Conservation (phyloP, 1,140 invertebrate species). For the Listronotus oregonensis region DNA sequence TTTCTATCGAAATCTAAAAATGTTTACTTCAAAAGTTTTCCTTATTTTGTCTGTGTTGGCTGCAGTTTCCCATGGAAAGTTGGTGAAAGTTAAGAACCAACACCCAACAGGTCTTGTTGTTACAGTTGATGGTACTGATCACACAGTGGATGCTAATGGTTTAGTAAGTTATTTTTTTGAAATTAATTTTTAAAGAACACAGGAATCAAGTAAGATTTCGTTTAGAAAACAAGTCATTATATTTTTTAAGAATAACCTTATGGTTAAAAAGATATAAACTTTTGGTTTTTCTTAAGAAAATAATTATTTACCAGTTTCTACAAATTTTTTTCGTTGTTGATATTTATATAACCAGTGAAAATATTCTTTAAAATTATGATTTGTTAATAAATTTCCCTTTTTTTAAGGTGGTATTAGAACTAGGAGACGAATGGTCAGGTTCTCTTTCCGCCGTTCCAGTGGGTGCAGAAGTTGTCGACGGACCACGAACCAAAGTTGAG, state of each 20-base stretch:
- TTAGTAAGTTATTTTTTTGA: slow-evolving; percentile 7
- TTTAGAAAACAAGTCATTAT: too few species aligned
- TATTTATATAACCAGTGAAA: neutral
- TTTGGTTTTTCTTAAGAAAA: too few species aligned
- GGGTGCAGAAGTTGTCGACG: slow-evolving; percentile 20
- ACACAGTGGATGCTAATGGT: slow-evolving; percentile 1
- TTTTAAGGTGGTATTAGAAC: slow-evolving; percentile 17
- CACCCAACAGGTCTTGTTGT: neutral
- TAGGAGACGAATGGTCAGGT: slow-evolving; percentile 24
- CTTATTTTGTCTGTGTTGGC: neutral
- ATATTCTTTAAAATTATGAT: neutral
- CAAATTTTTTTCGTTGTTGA: too few species aligned
- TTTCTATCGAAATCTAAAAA: too few species aligned
- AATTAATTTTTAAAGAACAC: neutral
- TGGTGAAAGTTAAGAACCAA: slow-evolving; percentile 15
- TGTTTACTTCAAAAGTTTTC: neutral
- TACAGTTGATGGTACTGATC: neutral
- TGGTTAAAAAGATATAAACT: too few species aligned
- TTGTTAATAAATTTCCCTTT: neutral
- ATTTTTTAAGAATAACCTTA: too few species aligned
- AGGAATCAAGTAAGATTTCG: neutral
- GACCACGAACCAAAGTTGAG: slow-evolving; percentile 24
- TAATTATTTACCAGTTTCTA: too few species aligned
- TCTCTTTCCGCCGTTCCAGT: slow-evolving; percentile 17
- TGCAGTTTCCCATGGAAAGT: neutral